phyloP scores from a whole-genome alignment of 23 tunicate genomes.

The Halocynthia roretzi region DNA sequence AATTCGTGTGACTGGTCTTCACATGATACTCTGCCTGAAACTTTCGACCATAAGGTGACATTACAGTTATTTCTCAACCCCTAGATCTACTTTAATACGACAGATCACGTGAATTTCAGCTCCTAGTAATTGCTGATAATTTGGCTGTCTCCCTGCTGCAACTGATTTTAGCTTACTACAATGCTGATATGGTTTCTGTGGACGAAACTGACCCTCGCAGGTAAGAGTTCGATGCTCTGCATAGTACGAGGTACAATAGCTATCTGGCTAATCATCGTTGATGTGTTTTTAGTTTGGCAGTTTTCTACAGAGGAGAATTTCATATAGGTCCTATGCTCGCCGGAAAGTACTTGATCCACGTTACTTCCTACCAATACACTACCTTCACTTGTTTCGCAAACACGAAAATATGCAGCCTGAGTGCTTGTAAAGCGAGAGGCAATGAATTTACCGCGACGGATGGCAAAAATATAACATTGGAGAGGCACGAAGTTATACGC shows the following conservation, averaged over 20 bases:
- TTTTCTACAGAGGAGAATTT: constrained; percentile 54
- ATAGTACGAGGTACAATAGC: too few relatives aligned
- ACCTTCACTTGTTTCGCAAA: constrained; percentile 5
- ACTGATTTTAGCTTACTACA: constrained; percentile 30
- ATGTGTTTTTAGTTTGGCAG: constrained; percentile 25
- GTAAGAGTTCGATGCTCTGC: background rate
- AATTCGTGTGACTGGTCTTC: background rate
- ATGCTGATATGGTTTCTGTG: constrained; percentile 26
- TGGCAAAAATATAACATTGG: too few relatives aligned
- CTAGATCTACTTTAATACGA: background rate
- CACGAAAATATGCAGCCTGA: too few relatives aligned
- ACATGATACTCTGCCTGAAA: too few relatives aligned
- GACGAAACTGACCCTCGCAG: constrained; percentile 42
- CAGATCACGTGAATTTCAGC: constrained; percentile 8
- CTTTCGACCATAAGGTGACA: background rate
- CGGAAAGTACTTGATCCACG: constrained; percentile 44
- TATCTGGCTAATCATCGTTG: background rate
- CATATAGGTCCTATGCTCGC: constrained; percentile 33
- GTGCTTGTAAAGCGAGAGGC: too few relatives aligned
- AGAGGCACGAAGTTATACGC: too few relatives aligned
- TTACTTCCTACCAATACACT: constrained; percentile 42
- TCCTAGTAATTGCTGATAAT: constrained; percentile 34
- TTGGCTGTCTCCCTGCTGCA: constrained; percentile 36
- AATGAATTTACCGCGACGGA: too few relatives aligned
- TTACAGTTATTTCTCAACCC: constrained; percentile 30